Percentiles rank a stretch among this genome's conserved stretches.
These are phyloP conservation scores for Chrysolina americana DNA, from an alignment of 2,888 invertebrate genomes.

Conservation along the genomic window DNA sequence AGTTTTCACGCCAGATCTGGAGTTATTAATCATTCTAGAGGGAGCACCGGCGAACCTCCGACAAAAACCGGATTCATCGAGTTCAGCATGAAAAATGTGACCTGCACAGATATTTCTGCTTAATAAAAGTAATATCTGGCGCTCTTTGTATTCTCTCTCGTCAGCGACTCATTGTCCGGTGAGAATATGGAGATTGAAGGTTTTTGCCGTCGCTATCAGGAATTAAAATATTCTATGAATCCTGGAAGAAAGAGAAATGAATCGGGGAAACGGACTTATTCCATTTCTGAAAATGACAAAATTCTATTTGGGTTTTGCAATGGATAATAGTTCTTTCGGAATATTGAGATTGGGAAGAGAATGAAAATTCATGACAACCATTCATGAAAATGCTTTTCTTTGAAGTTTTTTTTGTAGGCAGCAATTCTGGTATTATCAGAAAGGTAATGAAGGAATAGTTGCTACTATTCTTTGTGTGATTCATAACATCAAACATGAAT, in stretches of 20 bases:
- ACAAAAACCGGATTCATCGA: conserved; percentile 21
- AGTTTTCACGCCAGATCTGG: conserved; percentile 27
- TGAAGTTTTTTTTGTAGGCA: too few relatives aligned
- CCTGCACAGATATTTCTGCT: conserved; percentile 23
- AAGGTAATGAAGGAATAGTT: too few relatives aligned
- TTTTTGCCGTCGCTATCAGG: conserved; percentile 5
- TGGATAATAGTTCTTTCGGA: background rate
- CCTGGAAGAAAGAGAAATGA: background rate
- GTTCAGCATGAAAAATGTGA: conserved; percentile 23
- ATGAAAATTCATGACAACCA: background rate
- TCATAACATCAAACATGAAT: too few relatives aligned
- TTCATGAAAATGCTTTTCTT: too few relatives aligned
- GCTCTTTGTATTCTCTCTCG: conserved; percentile 3
- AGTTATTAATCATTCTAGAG: conserved; percentile 29
- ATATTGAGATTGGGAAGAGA: background rate
- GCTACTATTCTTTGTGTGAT: too few relatives aligned
- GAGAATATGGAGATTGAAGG: conserved; percentile 1
- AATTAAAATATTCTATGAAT: background rate
- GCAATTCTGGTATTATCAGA: too few relatives aligned
- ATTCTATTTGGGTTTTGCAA: background rate
- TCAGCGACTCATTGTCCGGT: conserved; percentile 6
- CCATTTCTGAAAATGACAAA: background rate
- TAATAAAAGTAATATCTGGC: conserved; percentile 21
- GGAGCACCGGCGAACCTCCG: conserved; percentile 1
- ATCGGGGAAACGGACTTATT: background rate